phyloP scores from a whole-genome alignment of 2,888 invertebrate genomes.

The Drosophila emarginata region DNA sequence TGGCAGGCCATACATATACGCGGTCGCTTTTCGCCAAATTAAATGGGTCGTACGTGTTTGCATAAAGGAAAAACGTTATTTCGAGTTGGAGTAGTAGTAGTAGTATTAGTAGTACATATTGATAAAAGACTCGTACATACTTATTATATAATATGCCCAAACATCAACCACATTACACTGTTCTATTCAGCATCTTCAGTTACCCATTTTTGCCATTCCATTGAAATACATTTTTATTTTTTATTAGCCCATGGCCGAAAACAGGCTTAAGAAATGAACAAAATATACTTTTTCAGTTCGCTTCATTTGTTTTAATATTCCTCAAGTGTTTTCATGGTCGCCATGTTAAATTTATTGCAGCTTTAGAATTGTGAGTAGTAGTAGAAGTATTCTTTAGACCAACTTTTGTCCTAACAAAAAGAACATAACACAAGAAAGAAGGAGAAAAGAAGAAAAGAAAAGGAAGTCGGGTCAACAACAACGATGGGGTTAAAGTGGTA shows the following conservation, averaged over 20 bases:
- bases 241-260: slow-evolving; percentile 39
- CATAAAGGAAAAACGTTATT: slow-evolving; percentile 51
- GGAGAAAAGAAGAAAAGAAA: too few species aligned
- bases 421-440: not conserved
- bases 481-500: too few species aligned
- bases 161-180: not conserved
- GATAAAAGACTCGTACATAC: not conserved
- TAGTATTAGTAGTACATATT: not conserved
- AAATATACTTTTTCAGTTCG: slow-evolving; percentile 13
- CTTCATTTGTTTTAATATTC: slow-evolving; percentile 62
- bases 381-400: slow-evolving; percentile 26
- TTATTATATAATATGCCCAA: not conserved
- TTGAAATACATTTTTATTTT: not conserved
- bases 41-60: slow-evolving; percentile 70
- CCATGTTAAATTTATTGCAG: slow-evolving; percentile 62
- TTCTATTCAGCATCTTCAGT: slow-evolving; percentile 1
- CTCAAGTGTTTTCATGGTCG: slow-evolving; percentile 56
- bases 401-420: slow-evolving; percentile 34
- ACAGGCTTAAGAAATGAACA: slow-evolving; percentile 34
- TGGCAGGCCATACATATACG: slow-evolving; percentile 51
- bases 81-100: slow-evolving; percentile 8
- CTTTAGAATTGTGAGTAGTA: slow-evolving; percentile 42
- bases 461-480: not conserved
- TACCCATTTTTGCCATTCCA: not conserved
- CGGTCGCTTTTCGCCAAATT: slow-evolving; percentile 63